Evolutionary conservation across 2,888 invertebrate species (phyloP).

Genomic region (Euzetes globulus): DNA sequence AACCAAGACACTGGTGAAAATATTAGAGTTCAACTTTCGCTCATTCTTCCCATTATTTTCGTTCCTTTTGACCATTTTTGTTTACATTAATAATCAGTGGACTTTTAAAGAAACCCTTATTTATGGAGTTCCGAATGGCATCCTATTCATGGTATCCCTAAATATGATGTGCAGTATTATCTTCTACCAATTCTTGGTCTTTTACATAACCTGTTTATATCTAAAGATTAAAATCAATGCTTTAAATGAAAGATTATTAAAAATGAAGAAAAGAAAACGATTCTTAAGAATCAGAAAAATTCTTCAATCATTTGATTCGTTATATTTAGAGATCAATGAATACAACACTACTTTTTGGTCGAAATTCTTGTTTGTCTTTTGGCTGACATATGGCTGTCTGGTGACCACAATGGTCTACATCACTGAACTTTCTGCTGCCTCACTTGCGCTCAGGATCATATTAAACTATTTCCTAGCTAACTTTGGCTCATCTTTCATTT

Average conservation of each 20-base stretch:
- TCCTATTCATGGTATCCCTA: too few relatives aligned
- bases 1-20: background rate
- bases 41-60: background rate
- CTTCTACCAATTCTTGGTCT: background rate
- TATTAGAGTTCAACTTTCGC: background rate
- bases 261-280: background rate
- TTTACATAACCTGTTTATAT: background rate
- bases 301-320: background rate
- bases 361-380: background rate
- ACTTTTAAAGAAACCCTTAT: too few relatives aligned
- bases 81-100: too few relatives aligned
- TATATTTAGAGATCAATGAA: background rate
- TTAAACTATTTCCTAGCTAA: too few relatives aligned
- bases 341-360: slow-evolving; percentile 2
- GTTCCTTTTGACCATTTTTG: too few relatives aligned
- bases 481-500: too few relatives aligned
- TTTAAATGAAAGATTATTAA: background rate
- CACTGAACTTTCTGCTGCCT: too few relatives aligned
- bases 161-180: background rate
- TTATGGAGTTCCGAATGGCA: too few relatives aligned
- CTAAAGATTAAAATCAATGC: background rate
- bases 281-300: background rate
- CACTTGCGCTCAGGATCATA: too few relatives aligned
- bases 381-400: background rate
- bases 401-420: too few relatives aligned